A percentile compares a stretch with the other conserved stretches of the same genome.
phyloP scores from a whole-genome alignment of 2,113 vertebrate genomes.

The Australoheros scitulus region DNA sequence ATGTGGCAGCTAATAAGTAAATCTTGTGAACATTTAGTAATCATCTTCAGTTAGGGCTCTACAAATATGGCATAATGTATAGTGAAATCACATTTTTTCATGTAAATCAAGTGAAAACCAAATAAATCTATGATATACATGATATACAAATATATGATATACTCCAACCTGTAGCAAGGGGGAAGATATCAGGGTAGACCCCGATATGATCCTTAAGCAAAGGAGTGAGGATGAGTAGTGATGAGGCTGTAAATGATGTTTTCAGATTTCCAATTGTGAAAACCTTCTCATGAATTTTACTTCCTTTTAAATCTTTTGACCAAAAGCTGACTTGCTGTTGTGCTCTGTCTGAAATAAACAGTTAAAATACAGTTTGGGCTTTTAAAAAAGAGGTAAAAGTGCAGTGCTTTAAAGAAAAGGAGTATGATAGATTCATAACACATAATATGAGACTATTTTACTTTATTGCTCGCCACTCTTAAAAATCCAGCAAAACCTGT shows the following conservation, averaged over 20 bases:
- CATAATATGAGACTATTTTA: background rate
- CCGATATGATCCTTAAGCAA: background rate
- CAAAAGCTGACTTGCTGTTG: background rate
- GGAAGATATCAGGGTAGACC: background rate
- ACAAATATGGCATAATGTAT: rapidly evolving
- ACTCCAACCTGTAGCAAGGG: background rate
- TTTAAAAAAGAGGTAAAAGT: background rate
- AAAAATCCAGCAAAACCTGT: background rate
- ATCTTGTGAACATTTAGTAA: slow-evolving; percentile 5
- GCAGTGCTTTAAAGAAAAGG: background rate
- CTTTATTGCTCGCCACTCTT: background rate
- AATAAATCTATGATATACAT: background rate
- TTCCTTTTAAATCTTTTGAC: background rate
- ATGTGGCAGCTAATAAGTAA: slow-evolving; percentile 14
- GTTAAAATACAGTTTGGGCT: background rate
- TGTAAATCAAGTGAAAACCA: background rate
- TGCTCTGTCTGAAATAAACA: background rate
- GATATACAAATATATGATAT: no score
- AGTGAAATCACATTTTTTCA: background rate
- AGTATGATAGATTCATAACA: background rate
- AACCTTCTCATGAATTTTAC: background rate
- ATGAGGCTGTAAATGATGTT: background rate
- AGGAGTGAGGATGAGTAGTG: background rate
- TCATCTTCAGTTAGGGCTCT: background rate
- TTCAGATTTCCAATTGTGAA: background rate